Percentiles rank a stretch among this genome's conserved stretches.
phyloP scores from a whole-genome alignment of 2,113 vertebrate genomes.

The Hylia prasina region DNA sequence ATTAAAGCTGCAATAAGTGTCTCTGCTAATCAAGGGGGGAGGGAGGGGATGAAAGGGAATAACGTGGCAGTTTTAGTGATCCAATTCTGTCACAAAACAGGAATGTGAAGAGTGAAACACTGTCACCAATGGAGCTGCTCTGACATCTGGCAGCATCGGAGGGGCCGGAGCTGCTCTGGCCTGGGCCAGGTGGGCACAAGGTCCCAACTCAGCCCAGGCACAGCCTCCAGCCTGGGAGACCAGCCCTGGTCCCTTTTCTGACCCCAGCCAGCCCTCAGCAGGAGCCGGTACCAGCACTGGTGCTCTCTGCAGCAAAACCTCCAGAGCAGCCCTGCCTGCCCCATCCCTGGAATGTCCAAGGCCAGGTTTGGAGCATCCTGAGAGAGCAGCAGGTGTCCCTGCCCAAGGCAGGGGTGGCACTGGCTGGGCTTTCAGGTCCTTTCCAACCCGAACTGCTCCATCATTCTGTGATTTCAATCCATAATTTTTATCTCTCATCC shows the following conservation, averaged over 20 bases:
- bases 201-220: rapidly evolving
- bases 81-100: not conserved
- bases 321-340: not conserved
- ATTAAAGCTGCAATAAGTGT: not conserved
- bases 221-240: not conserved
- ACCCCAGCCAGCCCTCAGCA: not conserved
- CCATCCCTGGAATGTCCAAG: not conserved
- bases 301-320: not conserved
- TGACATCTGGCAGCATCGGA: not conserved
- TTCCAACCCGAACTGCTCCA: not conserved
- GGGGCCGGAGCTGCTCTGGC: not conserved
- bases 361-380: not conserved
- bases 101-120: not conserved
- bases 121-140: not conserved
- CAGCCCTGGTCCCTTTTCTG: rapidly evolving
- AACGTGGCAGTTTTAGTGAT: not conserved
- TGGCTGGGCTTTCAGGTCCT: not conserved
- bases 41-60: not conserved
- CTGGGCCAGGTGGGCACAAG: not conserved
- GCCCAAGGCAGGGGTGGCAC: not conserved
- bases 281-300: rapidly evolving
- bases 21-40: not conserved
- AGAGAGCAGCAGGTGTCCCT: not conserved
- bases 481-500: not conserved
- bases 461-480: not conserved